These are phyloP conservation scores for Neoascia interrupta DNA, from an alignment of 2,888 invertebrate genomes.

Conservation along the genomic window DNA sequence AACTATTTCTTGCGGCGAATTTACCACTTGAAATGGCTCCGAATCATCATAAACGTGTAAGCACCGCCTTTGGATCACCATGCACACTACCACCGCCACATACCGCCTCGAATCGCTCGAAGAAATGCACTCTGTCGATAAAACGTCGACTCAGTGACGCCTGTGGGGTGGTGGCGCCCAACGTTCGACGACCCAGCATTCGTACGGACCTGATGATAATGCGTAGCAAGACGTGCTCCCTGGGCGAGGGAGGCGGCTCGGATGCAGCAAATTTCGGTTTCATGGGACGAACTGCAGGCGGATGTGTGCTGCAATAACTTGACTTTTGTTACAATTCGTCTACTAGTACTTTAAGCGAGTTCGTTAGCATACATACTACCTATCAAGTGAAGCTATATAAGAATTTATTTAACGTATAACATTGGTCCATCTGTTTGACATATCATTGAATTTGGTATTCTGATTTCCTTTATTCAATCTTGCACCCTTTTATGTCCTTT, in stretches of 20 bases:
- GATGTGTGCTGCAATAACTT: slow-evolving; percentile 81
- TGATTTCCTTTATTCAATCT: background rate
- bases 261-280: slow-evolving; percentile 81
- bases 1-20: slow-evolving; percentile 90
- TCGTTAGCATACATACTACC: background rate
- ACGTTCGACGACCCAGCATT: slow-evolving; percentile 91
- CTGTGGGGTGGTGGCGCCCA: slow-evolving; percentile 93
- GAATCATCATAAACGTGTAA: slow-evolving; percentile 90
- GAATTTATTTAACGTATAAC: too few relatives aligned
- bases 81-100: slow-evolving; percentile 87
- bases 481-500: background rate
- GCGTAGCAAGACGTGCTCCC: slow-evolving; percentile 89
- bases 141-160: slow-evolving; percentile 91
- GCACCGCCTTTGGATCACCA: slow-evolving; percentile 87
- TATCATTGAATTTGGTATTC: slow-evolving; percentile 25
- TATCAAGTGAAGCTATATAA: too few relatives aligned
- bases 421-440: slow-evolving; percentile 39
- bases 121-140: slow-evolving; percentile 89
- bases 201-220: slow-evolving; percentile 93
- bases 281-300: slow-evolving; percentile 80
- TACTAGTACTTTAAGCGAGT: slow-evolving; percentile 20
- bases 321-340: background rate
- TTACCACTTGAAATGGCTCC: slow-evolving; percentile 94
- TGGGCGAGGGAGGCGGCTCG: slow-evolving; percentile 84
- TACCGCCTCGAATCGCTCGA: slow-evolving; percentile 84